Evolutionary conservation across 2,888 invertebrate species (phyloP).

Genomic region (Serrognathus titanus): DNA sequence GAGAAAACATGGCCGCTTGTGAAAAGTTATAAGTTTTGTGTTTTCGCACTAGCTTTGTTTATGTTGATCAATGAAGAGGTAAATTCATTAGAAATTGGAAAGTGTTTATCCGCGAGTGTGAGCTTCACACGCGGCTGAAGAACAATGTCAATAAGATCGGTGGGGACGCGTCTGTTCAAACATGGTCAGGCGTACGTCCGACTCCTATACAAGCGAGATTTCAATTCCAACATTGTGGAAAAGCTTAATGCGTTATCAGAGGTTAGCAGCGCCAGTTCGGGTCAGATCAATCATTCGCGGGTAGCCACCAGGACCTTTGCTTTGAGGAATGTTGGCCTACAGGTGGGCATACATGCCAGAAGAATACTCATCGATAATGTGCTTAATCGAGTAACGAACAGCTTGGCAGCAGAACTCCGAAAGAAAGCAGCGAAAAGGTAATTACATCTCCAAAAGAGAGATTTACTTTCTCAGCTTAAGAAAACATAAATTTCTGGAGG

Average conservation of each 20-base stretch:
- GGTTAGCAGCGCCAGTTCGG: slow-evolving; percentile 12
- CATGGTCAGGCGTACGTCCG: slow-evolving; percentile 59
- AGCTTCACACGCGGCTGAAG: slow-evolving; percentile 7
- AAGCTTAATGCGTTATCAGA: slow-evolving; percentile 36
- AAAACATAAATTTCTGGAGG: too few relatives aligned
- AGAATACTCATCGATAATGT: slow-evolving; percentile 68
- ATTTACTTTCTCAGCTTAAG: not conserved
- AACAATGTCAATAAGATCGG: slow-evolving; percentile 57
- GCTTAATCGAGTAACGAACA: slow-evolving; percentile 65
- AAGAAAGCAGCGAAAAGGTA: slow-evolving; percentile 60
- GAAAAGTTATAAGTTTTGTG: slow-evolving; percentile 3
- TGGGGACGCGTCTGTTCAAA: slow-evolving; percentile 55
- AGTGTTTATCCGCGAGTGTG: not conserved
- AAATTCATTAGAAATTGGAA: slow-evolving; percentile 3
- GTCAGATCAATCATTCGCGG: slow-evolving; percentile 12
- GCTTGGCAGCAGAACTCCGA: slow-evolving; percentile 60
- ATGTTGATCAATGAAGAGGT: not conserved
- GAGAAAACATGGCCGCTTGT: slow-evolving; percentile 5
- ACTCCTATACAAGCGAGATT: slow-evolving; percentile 52
- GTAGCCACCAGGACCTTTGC: slow-evolving; percentile 38
- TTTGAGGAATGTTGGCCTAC: slow-evolving; percentile 50
- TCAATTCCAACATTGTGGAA: slow-evolving; percentile 51
- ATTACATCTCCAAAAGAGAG: not conserved
- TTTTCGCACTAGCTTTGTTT: not conserved
- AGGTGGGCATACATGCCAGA: slow-evolving; percentile 61